phyloP scores from a whole-genome alignment of 2,113 vertebrate species.

The Megalops atlanticus region DNA sequence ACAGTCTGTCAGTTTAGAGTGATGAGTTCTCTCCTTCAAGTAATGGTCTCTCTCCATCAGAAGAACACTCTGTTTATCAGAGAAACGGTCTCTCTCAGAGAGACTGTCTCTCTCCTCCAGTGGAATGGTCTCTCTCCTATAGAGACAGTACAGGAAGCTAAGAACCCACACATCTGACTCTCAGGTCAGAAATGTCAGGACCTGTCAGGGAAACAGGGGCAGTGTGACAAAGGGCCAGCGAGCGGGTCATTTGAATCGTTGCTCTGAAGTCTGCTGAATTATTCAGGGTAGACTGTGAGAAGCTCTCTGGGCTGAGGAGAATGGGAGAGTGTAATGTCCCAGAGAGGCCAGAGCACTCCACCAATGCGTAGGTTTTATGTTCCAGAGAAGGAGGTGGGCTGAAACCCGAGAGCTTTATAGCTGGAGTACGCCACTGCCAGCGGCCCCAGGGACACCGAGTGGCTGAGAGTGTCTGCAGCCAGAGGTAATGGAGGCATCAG shows the following conservation, averaged over 20 bases:
- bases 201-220: background rate
- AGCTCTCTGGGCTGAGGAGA: conserved; percentile 5
- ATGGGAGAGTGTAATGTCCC: conserved; percentile 33
- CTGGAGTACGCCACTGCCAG: background rate
- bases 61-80: background rate
- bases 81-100: background rate
- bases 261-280: conserved; percentile 29
- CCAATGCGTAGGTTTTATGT: conserved; percentile 11
- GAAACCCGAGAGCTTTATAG: conserved; percentile 17
- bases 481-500: background rate
- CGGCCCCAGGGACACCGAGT: background rate
- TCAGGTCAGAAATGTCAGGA: background rate
- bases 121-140: background rate
- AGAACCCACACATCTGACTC: no score
- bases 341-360: conserved; percentile 28
- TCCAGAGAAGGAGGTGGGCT: conserved; percentile 17
- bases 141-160: background rate
- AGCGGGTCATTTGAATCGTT: conserved; percentile 5
- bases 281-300: conserved; percentile 21
- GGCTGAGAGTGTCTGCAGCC: conserved; percentile 8
- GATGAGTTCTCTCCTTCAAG: background rate
- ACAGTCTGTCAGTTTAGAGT: no score
- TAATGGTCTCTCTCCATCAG: background rate
- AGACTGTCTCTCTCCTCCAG: background rate
- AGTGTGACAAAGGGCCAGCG: background rate